Evolutionary conservation across 2,888 invertebrate genomes (phyloP), one percentile per base, ranked within the genome.

Genomic region (Coremacera marginata): DNA sequence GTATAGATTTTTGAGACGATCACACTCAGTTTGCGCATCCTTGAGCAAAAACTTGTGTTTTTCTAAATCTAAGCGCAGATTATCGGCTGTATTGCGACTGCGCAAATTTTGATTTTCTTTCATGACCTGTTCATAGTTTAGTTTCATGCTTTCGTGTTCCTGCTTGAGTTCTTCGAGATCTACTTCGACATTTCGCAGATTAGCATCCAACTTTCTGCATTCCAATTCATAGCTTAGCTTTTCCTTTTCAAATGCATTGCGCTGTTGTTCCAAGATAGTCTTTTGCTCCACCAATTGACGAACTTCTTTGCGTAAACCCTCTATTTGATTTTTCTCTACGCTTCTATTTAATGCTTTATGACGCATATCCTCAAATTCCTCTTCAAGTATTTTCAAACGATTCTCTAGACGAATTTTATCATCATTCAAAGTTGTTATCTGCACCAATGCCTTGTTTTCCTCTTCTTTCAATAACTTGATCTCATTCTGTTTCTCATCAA

Each of bases 1-100:
- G 78, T 91, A 92, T 7, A 92, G 84, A 31, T 88, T 90, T 81
- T 92, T 92, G 0, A 92, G 84, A 5, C 92, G 91, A 3, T 90
- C 90, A 57, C 91, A 91, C 81, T 92, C 92, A 22, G 90, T 89
- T 67, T 91, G 88, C 2, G 92, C 90, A 75, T 92, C 91, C 70
- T 91, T 91, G 0, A 92, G 86, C 57, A 91, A 89, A 9, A 89
- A 88, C 80, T 91, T 91, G 75, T 90, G 90, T 0, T 90, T 89
- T 81, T 92, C 92, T 76, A 92, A 83, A 63, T 92, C 92, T 0
- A 86, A 57, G 7, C 83, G 82, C 16, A 84, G 14, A 51, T 82
- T 81, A 37, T 88, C 85, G 2, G 67, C 63, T 0, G 83, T 83
- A 4, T 79, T 74, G 0, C 83, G 81, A 1, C 70, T 79, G 5